Evolutionary conservation across 2,113 vertebrate genomes (phyloP).

Genomic region (Neotragus pygmaeus): DNA sequence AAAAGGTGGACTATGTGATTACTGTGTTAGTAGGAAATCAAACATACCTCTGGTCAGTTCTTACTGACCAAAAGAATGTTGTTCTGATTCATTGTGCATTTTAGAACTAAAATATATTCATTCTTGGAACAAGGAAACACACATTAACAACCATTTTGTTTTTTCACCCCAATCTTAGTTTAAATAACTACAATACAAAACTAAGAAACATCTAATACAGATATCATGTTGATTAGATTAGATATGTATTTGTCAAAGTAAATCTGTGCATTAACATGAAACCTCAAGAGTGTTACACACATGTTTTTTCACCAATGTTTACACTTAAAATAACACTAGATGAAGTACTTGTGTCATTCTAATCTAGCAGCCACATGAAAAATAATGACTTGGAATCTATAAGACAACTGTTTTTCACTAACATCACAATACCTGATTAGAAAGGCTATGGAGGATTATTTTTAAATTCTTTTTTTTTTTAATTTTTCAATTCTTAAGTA

Average conservation of each 20-base stretch:
- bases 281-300: not conserved
- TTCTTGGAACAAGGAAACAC: not conserved
- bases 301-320: not conserved
- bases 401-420: not conserved
- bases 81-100: not conserved
- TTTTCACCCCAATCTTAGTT: not conserved
- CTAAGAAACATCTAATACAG: not conserved
- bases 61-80: not conserved
- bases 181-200: not conserved
- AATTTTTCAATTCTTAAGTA: not conserved
- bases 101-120: not conserved
- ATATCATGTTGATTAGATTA: not conserved
- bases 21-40: not conserved
- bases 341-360: not conserved
- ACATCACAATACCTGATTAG: not conserved
- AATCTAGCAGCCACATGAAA: not conserved
- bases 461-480: slow-evolving; percentile 8
- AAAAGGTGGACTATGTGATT: not conserved
- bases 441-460: not conserved
- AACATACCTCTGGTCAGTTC: not conserved
- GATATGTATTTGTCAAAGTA: not conserved
- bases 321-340: not conserved
- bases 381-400: not conserved
- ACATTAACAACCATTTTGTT: not conserved
- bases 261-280: not conserved